Base-by-base conservation (phyloP, 2,113 vertebrate genomes). In the Sigmodon hispidus region DNA sequence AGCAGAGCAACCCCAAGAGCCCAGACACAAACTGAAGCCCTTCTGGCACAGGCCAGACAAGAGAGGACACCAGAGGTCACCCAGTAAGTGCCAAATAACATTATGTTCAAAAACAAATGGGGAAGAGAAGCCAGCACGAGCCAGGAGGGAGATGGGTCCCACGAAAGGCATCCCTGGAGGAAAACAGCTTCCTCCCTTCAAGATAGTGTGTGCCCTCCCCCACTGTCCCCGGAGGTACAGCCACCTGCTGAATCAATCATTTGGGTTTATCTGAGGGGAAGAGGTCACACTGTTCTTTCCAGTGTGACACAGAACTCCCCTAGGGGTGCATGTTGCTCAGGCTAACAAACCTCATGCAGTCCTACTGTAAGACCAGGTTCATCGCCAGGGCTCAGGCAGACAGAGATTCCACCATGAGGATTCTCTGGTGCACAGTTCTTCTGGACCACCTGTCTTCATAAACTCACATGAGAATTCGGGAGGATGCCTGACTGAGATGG, bases 241-340 rank as follows among this genome's bases (percentile, higher is more conserved):
- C 34, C 96, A 97, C 96, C 97, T 97, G 97, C 90, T 24, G 93
- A 92, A 95, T 87, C 95, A 61, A 97, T 97, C 96, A 93, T 24
- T 59, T 0, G 34, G 89, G 79, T 90, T 94, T 79, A 83, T 93
- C 19, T 26, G 70, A 94, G 94, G 91, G 94, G 36, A 93, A 95
- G 80, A 94, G 95, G 91, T 93, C 97, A 92, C 88, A n/a, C 59
- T 97, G 96, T 97, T 97, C 97, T 79, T 50, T 90, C 70, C 48
- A 0, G 12, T 1, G 6, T 31, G 3, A 40, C 59, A 70, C 0
- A 1, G 65, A 89, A 67, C 87, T 95, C 92, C 50, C 93, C 93
- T 19, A 1, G 45, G 87, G 87, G 52, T 21, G 40, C 48, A n/a
- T 45, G 10, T 0, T 3, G 9, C 48, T 34, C 13, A 31, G 76